These are phyloP conservation scores for Candoia aspera DNA, from an alignment of 2,113 vertebrate genomes.

Conservation along the genomic window DNA sequence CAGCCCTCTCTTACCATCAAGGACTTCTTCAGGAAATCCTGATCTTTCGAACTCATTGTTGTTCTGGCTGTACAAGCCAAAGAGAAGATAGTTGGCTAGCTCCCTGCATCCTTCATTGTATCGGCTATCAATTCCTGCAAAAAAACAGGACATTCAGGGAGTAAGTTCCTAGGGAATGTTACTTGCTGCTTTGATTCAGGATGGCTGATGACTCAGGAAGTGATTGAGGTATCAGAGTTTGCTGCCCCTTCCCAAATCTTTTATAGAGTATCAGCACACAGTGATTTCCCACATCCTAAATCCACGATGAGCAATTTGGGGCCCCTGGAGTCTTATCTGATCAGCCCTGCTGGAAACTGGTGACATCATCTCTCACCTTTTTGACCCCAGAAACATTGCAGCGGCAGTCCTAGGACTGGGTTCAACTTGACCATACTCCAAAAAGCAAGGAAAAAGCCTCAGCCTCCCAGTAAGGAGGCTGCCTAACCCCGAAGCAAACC, in stretches of 20 bases:
- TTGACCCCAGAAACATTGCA: no score
- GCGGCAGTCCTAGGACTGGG: no score
- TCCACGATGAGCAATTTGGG: no score
- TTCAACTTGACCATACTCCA: no score
- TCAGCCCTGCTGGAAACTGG: no score
- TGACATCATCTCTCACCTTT: no score
- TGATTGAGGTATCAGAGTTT: neutral
- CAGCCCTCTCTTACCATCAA: slow-evolving; percentile 83
- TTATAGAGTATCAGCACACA: neutral
- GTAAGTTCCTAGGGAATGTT: no score
- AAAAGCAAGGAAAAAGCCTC: no score
- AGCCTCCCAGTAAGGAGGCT: no score
- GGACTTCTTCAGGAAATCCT: slow-evolving; percentile 91
- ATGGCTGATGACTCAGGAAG: neutral
- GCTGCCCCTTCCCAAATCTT: neutral
- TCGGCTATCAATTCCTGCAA: slow-evolving; percentile 93
- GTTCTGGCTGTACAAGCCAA: slow-evolving; percentile 87
- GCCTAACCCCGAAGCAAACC: no score
- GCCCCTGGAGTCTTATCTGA: no score
- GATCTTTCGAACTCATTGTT: slow-evolving; percentile 80
- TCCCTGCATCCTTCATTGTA: slow-evolving; percentile 96
- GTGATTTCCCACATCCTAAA: no score
- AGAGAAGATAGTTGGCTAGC: slow-evolving; percentile 92
- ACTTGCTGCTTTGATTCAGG: neutral
- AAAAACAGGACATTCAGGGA: neutral